phyloP scores from a whole-genome alignment of 1,140 invertebrate genomes.

The Neelides sp. region DNA sequence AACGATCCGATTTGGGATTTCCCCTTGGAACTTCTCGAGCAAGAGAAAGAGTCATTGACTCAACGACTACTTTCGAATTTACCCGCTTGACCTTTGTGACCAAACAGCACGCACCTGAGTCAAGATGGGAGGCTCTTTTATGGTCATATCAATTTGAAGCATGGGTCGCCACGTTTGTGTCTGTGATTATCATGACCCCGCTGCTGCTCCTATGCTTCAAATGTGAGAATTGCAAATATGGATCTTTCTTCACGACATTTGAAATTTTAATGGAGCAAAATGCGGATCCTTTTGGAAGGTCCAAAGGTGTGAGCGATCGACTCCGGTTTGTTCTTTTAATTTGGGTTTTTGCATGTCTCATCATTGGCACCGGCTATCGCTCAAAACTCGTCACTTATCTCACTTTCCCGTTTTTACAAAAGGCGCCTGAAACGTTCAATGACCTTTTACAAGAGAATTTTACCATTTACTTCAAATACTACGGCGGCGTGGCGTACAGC shows the following conservation, averaged over 20 bases:
- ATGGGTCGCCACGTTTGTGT: not conserved
- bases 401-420: constrained; percentile 11
- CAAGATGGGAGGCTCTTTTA: constrained; percentile 10
- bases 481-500: constrained; percentile 11
- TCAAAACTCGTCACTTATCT: constrained; percentile 17
- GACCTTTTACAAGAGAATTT: constrained; percentile 4
- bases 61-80: constrained; percentile 9
- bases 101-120: not conserved
- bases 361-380: constrained; percentile 14
- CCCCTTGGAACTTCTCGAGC: not conserved
- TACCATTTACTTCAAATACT: constrained; percentile 8
- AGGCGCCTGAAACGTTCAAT: constrained; percentile 8
- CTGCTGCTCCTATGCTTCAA: not conserved
- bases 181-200: not conserved
- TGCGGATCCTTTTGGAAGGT: not conserved
- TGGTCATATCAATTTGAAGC: constrained; percentile 1
- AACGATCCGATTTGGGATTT: constrained; percentile 4
- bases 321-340: constrained; percentile 7
- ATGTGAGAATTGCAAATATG: not conserved
- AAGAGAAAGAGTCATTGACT: constrained; percentile 3
- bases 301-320: not conserved
- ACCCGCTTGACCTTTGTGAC: constrained; percentile 9
- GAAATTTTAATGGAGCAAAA: constrained; percentile 7
- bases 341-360: constrained; percentile 13
- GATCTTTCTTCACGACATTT: not conserved